A percentile compares a stretch with the other conserved stretches of the same genome.
Evolutionary conservation across 2,113 vertebrate genomes (phyloP).

Genomic region (Alethe diademata): DNA sequence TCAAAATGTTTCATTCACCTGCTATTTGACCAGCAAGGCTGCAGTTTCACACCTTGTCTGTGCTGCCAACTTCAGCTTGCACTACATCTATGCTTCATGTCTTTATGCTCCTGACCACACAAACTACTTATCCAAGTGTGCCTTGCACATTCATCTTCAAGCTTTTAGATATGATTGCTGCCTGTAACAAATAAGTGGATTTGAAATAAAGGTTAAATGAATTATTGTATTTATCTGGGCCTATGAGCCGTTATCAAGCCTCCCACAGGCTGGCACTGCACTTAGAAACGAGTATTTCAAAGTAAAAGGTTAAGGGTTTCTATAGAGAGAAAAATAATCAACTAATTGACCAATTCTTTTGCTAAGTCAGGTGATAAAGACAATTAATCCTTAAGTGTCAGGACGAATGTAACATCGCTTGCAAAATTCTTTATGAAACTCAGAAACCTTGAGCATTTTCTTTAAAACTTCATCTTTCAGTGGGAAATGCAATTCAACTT

Average conservation of each 20-base stretch:
- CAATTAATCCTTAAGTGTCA: not conserved
- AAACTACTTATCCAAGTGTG: not conserved
- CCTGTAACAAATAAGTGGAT: not conserved
- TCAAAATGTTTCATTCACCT: not conserved
- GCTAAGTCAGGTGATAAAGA: not conserved
- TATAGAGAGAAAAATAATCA: not conserved
- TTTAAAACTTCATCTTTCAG: not conserved
- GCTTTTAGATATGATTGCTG: not conserved
- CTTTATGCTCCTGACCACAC: not conserved
- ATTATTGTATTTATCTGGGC: not conserved
- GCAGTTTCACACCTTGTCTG: not conserved
- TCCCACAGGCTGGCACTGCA: not conserved
- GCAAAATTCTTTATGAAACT: not conserved
- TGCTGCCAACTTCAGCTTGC: not conserved
- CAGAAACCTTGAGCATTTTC: not conserved
- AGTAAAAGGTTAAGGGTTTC: not conserved
- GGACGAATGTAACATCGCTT: accelerated
- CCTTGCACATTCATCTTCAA: not conserved
- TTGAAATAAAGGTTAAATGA: constrained; percentile 14
- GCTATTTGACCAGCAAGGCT: not conserved
- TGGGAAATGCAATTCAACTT: not conserved
- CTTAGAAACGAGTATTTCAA: not conserved
- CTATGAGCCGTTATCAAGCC: not conserved
- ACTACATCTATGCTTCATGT: not conserved
- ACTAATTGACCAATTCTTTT: not conserved